Percentiles rank a stretch among this genome's conserved stretches.
phyloP scores from a whole-genome alignment of 2,113 vertebrate genomes.

The Symphodus melops region DNA sequence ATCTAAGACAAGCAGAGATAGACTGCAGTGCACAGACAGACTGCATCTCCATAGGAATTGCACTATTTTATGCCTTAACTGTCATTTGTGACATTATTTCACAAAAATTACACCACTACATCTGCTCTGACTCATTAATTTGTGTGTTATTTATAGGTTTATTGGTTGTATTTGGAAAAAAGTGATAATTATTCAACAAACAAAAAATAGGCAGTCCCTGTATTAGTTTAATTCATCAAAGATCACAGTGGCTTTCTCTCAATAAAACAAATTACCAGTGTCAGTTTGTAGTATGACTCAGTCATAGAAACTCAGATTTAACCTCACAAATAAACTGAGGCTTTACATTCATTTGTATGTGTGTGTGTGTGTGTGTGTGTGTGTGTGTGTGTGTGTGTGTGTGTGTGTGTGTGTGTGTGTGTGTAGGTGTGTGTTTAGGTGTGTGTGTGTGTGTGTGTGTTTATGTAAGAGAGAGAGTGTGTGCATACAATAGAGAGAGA shows the following conservation, averaged over 20 bases:
- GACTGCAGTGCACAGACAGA: neutral
- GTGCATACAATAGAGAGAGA: neutral
- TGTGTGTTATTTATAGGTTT: neutral
- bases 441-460: too few relatives aligned
- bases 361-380: neutral
- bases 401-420: too few relatives aligned
- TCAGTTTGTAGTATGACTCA: slow-evolving; percentile 32
- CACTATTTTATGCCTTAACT: slow-evolving; percentile 7
- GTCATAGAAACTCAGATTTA: slow-evolving; percentile 33
- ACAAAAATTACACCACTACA: too few relatives aligned
- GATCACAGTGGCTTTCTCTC: neutral
- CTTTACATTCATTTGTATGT: neutral
- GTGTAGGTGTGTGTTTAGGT: too few relatives aligned
- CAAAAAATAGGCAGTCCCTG: slow-evolving; percentile 19
- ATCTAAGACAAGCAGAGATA: neutral
- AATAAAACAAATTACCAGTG: slow-evolving; percentile 20
- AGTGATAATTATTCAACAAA: slow-evolving; percentile 20
- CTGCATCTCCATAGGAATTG: neutral
- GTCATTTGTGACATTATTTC: neutral
- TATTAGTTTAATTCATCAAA: neutral
- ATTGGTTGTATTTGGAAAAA: neutral
- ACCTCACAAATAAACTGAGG: neutral
- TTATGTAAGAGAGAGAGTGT: neutral
- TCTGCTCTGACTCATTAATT: neutral
- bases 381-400: too few relatives aligned